A percentile compares a stretch with the other conserved stretches of the same genome.
phyloP scores from a whole-genome alignment of 2,113 vertebrate species.

The Bubo scandiacus region DNA sequence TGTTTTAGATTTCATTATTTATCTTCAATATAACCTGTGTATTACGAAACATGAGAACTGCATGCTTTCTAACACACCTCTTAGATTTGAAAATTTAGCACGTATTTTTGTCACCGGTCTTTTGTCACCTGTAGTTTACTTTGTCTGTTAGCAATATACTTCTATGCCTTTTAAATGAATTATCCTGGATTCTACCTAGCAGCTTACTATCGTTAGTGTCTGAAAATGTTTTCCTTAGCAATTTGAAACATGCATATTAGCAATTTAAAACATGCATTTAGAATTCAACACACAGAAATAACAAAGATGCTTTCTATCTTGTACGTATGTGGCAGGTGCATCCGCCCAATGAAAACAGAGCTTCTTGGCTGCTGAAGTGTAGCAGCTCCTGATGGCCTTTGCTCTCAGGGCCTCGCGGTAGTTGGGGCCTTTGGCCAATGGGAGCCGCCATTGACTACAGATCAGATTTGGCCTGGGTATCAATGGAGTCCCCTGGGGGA shows the following conservation, averaged over 20 bases:
- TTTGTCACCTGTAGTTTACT: neutral
- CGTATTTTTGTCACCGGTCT: neutral
- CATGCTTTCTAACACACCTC: neutral
- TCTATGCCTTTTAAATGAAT: neutral
- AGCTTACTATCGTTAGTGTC: neutral
- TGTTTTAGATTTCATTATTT: conserved; percentile 6
- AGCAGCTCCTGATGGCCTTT: too few relatives aligned
- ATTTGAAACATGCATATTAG: neutral
- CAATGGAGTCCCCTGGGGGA: too few relatives aligned
- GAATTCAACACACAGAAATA: neutral
- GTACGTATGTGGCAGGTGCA: too few relatives aligned
- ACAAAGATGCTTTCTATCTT: neutral
- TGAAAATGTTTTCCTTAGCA: neutral
- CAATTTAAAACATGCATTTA: neutral
- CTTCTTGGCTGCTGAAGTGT: too few relatives aligned
- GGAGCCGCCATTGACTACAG: too few relatives aligned
- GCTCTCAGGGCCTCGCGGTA: too few relatives aligned
- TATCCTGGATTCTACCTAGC: neutral
- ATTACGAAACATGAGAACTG: neutral
- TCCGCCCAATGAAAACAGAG: too few relatives aligned
- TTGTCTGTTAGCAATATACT: neutral
- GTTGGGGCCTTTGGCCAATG: too few relatives aligned
- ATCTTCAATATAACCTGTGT: neutral
- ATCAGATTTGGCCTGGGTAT: too few relatives aligned
- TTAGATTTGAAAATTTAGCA: neutral